phyloP scores from a whole-genome alignment of 2,113 vertebrate genomes.

The Pycnonotus jocosus region DNA sequence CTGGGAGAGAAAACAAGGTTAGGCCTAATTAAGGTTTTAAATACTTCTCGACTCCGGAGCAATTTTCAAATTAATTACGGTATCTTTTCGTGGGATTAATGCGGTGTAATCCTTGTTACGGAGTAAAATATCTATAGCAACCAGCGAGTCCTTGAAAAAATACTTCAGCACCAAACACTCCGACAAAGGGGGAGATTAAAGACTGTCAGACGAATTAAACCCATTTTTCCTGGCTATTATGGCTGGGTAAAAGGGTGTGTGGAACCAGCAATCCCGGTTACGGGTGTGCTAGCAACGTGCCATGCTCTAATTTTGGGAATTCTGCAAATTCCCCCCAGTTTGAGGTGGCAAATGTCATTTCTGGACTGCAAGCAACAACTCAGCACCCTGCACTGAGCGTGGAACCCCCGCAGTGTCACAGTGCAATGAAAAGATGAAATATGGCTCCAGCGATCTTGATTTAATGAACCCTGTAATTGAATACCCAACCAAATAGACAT shows the following conservation, averaged over 20 bases:
- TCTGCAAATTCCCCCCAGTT: neutral
- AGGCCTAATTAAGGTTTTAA: constrained; percentile 65
- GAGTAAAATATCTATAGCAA: constrained; percentile 63
- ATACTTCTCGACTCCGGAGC: constrained; percentile 53
- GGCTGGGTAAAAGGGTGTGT: neutral
- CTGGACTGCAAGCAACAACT: neutral
- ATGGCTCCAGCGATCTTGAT: neutral
- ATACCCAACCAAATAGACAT: constrained; percentile 15
- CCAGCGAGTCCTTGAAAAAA: constrained; percentile 43
- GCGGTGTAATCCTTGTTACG: constrained; percentile 47
- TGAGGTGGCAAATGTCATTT: neutral
- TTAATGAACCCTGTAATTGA: constrained; percentile 53
- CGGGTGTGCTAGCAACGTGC: accelerated
- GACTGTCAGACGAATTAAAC: constrained; percentile 37
- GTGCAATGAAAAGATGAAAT: constrained; percentile 21
- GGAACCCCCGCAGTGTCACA: neutral
- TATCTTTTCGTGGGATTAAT: constrained; percentile 63
- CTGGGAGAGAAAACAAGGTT: constrained; percentile 46
- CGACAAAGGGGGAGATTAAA: constrained; percentile 40
- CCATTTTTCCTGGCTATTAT: neutral
- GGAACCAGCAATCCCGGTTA: neutral
- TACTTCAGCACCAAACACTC: constrained; percentile 32
- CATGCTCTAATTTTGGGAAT: neutral
- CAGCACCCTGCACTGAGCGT: neutral
- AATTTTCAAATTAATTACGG: constrained; percentile 72